These are phyloP conservation scores for Babyrousa celebensis DNA, from an alignment of 2,797 vertebrate species.

Conservation along the genomic window DNA sequence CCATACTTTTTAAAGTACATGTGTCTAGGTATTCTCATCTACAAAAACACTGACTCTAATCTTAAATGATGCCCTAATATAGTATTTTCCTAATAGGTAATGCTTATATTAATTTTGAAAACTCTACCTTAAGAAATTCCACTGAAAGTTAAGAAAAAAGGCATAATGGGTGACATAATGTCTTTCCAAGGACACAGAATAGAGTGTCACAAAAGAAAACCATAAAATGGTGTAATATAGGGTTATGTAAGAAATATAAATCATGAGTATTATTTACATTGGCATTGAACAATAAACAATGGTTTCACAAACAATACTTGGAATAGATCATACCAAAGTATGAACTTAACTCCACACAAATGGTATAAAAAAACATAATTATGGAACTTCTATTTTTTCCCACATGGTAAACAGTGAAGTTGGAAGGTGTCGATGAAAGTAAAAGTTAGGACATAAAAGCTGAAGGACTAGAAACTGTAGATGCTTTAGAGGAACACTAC, in stretches of 20 bases:
- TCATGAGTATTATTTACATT: background rate
- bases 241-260: background rate
- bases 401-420: background rate
- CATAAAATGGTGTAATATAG: background rate
- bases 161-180: background rate
- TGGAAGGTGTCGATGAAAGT: background rate
- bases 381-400: background rate
- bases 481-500: too few relatives aligned
- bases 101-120: background rate
- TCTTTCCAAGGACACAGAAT: background rate
- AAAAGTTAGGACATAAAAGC: background rate
- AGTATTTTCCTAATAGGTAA: background rate
- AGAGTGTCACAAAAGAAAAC: background rate
- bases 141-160: background rate
- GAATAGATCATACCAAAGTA: background rate
- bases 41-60: background rate
- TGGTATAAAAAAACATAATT: background rate
- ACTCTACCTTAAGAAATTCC: background rate
- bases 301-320: background rate
- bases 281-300: background rate
- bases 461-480: background rate
- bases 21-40: background rate
- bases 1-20: background rate
- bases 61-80: background rate
- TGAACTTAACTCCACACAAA: background rate